A percentile compares a stretch with the other conserved stretches of the same genome.
These are phyloP conservation scores for Chaenodraco wilsoni DNA, from an alignment of 2,797 vertebrate species.

Conservation along the genomic window DNA sequence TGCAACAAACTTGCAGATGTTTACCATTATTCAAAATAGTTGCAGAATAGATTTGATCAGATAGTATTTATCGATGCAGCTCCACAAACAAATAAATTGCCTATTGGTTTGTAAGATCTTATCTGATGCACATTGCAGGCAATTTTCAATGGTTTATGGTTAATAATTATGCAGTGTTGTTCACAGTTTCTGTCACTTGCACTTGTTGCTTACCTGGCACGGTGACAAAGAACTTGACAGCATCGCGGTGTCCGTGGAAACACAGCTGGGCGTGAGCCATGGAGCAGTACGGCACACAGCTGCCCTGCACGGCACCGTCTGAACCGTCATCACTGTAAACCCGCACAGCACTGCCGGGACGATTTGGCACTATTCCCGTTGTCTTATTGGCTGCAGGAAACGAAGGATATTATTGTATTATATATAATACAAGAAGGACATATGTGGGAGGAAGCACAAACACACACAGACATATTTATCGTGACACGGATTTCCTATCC, in stretches of 20 bases:
- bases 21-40: too few relatives aligned
- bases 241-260: constrained; percentile 96
- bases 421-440: too few relatives aligned
- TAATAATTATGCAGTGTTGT: neutral
- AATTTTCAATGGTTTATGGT: neutral
- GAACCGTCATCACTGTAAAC: constrained; percentile 89
- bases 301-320: constrained; percentile 83
- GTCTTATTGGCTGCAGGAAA: constrained; percentile 78
- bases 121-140: too few relatives aligned
- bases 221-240: constrained; percentile 96
- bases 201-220: constrained; percentile 87
- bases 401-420: neutral
- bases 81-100: neutral
- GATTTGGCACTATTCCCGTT: constrained; percentile 74
- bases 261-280: constrained; percentile 99
- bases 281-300: constrained; percentile 95
- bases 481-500: neutral
- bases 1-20: too few relatives aligned
- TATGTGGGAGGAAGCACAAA: neutral
- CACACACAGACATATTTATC: neutral
- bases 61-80: neutral
- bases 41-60: too few relatives aligned
- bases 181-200: neutral
- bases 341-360: constrained; percentile 90
- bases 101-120: neutral